phyloP scores from a whole-genome alignment of 1,140 invertebrate genomes.

The Reticulitermes speratus region DNA sequence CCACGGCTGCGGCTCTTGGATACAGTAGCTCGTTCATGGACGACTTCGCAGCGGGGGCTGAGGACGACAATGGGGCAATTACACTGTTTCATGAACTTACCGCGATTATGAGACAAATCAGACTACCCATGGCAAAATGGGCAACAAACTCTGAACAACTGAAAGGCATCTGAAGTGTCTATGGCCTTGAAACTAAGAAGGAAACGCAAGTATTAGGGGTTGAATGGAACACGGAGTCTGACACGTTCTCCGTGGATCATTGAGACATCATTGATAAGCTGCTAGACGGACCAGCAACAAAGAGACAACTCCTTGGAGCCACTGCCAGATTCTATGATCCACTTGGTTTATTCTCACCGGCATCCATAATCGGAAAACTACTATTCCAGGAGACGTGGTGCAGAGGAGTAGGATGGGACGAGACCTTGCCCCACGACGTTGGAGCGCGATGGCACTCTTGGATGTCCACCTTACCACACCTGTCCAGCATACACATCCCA shows the following conservation, averaged over 20 bases:
- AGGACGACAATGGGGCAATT: background rate
- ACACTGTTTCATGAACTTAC: background rate
- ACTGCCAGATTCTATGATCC: slow-evolving; percentile 15
- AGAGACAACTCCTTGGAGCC: slow-evolving; percentile 1
- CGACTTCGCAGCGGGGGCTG: background rate
- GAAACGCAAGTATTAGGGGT: background rate
- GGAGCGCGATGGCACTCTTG: background rate
- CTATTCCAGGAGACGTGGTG: slow-evolving; percentile 24
- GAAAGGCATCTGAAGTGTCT: background rate
- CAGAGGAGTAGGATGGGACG: slow-evolving; percentile 18
- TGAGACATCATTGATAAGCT: background rate
- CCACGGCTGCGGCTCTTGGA: background rate
- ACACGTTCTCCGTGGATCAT: background rate
- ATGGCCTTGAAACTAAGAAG: background rate
- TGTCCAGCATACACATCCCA: background rate
- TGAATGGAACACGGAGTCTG: background rate
- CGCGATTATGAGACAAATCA: too few relatives aligned
- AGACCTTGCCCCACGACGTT: background rate
- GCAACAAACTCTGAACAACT: slow-evolving; percentile 8
- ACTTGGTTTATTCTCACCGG: background rate
- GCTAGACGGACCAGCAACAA: background rate
- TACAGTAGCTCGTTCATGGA: background rate
- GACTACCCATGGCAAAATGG: background rate
- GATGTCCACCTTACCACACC: background rate
- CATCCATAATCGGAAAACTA: slow-evolving; percentile 20